These are phyloP conservation scores for Orthosia incerta DNA, from an alignment of 2,888 invertebrate genomes.

Conservation along the genomic window DNA sequence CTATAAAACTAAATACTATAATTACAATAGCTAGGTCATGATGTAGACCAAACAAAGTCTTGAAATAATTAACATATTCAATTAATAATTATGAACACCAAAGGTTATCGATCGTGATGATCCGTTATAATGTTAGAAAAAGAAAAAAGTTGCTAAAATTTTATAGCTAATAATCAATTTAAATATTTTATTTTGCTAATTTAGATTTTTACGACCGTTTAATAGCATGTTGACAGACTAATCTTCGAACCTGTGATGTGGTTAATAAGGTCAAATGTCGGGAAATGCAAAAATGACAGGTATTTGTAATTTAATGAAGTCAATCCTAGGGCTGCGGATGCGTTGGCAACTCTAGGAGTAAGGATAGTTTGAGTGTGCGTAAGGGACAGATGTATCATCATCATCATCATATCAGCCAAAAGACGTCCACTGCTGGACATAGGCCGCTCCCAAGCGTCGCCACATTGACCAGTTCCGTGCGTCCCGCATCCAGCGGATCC, in stretches of 20 bases:
- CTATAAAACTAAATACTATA: too few relatives aligned
- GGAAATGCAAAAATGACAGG: constrained; percentile 1
- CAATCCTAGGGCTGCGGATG: too few relatives aligned
- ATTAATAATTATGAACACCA: constrained; percentile 8
- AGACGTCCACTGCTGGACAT: too few relatives aligned
- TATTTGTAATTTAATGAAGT: too few relatives aligned
- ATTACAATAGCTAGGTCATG: neutral
- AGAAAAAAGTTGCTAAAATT: neutral
- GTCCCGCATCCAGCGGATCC: too few relatives aligned
- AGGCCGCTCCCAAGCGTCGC: too few relatives aligned
- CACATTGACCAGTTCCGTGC: too few relatives aligned
- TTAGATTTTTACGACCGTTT: constrained; percentile 34
- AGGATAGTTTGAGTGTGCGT: too few relatives aligned
- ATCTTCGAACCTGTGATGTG: constrained; percentile 8
- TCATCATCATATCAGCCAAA: too few relatives aligned
- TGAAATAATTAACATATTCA: constrained; percentile 6
- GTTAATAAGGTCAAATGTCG: constrained; percentile 16
- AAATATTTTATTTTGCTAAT: constrained; percentile 27
- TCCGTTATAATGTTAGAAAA: neutral
- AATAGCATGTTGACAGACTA: constrained; percentile 30
- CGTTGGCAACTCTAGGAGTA: too few relatives aligned
- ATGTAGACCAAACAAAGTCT: neutral
- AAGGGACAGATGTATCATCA: too few relatives aligned
- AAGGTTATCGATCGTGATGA: neutral
- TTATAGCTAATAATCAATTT: constrained; percentile 5